These are phyloP conservation scores for Eospalax fontanierii DNA, from an alignment of 2,797 vertebrate genomes.

Conservation along the genomic window DNA sequence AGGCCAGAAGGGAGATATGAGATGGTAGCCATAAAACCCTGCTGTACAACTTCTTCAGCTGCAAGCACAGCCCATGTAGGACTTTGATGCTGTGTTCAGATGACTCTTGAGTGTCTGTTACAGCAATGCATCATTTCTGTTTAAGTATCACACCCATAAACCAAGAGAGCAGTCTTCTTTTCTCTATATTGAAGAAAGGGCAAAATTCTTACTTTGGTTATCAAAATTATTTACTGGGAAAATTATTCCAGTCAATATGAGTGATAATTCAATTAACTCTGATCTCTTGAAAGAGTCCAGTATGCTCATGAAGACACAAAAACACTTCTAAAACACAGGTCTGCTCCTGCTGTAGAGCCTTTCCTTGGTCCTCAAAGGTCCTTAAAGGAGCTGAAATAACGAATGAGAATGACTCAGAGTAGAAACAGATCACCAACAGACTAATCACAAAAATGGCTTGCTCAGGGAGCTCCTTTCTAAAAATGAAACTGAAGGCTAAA, in stretches of 20 bases:
- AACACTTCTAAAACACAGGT: not conserved
- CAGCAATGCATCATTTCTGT: not conserved
- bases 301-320: not conserved
- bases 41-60: not conserved
- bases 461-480: not conserved
- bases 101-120: not conserved
- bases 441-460: not conserved
- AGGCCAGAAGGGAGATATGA: not conserved
- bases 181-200: not conserved
- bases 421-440: not conserved
- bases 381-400: not conserved
- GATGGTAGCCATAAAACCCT: not conserved
- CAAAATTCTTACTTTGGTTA: not conserved
- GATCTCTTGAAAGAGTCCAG: not conserved
- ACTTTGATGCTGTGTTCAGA: not conserved
- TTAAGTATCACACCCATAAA: not conserved
- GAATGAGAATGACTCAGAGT: not conserved
- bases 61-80: not conserved
- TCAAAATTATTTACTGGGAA: not conserved
- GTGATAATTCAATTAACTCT: not conserved
- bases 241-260: not conserved
- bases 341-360: not conserved
- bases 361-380: not conserved
- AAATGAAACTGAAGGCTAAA: not conserved
- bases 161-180: not conserved